Evolutionary conservation across 2,797 vertebrate species (phyloP).

Genomic region (Poeciliopsis turneri): DNA sequence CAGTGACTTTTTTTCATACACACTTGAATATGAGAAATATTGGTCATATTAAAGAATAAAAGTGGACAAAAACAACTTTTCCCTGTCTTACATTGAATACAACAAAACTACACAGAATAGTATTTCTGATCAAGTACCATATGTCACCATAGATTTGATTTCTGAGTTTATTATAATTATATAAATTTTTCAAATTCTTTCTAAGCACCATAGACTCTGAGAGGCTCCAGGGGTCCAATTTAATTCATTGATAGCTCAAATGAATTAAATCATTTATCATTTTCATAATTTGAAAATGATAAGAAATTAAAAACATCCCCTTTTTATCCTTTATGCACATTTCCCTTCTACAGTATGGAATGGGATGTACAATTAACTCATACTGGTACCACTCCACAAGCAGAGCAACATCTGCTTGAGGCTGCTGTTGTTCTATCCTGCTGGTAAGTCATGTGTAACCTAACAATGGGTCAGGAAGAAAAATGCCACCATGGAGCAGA

Average conservation of each 20-base stretch:
- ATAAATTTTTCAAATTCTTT: constrained; percentile 21
- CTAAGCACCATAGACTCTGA: constrained; percentile 21
- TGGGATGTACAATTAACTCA: constrained; percentile 46
- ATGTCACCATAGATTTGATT: constrained; percentile 8
- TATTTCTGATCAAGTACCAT: constrained; percentile 12
- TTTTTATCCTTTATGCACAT: constrained; percentile 33
- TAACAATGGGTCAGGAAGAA: constrained; percentile 76
- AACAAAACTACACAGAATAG: constrained; percentile 23
- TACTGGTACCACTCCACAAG: constrained; percentile 58
- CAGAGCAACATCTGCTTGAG: constrained; percentile 72
- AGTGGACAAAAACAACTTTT: constrained; percentile 84
- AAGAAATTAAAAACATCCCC: constrained; percentile 31
- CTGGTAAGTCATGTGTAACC: constrained; percentile 74
- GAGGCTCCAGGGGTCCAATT: constrained; percentile 6
- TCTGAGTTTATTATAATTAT: constrained; percentile 16
- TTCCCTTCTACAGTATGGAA: constrained; percentile 36
- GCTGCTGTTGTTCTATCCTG: constrained; percentile 77
- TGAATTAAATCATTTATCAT: too few relatives aligned
- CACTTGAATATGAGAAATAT: constrained; percentile 96
- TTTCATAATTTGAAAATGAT: constrained; percentile 28
- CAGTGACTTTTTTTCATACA: constrained; percentile 97
- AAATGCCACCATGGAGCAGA: constrained; percentile 73
- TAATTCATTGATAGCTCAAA: constrained; percentile 46
- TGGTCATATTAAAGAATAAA: constrained; percentile 99
- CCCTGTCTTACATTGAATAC: constrained; percentile 61